phyloP scores from a whole-genome alignment of 2,888 invertebrate genomes.

The Sarcophaga variegata region DNA sequence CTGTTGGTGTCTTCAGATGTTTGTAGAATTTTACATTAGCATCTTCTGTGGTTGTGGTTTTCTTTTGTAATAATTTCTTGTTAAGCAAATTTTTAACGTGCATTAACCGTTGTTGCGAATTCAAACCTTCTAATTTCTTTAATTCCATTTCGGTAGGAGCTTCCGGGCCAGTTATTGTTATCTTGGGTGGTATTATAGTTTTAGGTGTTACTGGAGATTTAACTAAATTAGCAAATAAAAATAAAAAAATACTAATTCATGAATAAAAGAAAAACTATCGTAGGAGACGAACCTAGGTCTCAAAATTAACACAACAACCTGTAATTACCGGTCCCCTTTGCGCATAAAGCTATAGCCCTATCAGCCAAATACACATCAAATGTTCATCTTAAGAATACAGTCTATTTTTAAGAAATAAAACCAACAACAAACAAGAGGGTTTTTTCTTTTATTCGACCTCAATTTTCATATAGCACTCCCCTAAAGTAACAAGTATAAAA shows the following conservation, averaged over 20 bases:
- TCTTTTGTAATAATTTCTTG: conserved; percentile 65
- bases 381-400: too few relatives aligned
- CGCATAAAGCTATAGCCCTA: conserved; percentile 10
- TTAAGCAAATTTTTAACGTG: conserved; percentile 71
- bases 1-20: conserved; percentile 27
- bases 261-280: background rate
- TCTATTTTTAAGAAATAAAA: background rate
- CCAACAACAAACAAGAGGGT: background rate
- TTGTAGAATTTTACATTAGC: conserved; percentile 2
- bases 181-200: conserved; percentile 70
- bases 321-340: background rate
- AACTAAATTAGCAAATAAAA: conserved; percentile 50
- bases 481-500: too few relatives aligned
- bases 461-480: too few relatives aligned
- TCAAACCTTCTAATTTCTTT: conserved; percentile 15
- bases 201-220: conserved; percentile 44
- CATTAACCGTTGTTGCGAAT: conserved; percentile 62
- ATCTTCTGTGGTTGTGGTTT: background rate
- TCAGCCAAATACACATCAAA: too few relatives aligned
- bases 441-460: too few relatives aligned
- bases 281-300: conserved; percentile 60
- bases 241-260: background rate
- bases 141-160: conserved; percentile 10
- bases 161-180: conserved; percentile 69
- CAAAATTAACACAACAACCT: background rate